phyloP scores from a whole-genome alignment of 2,888 invertebrate species.

The Noctua comes region DNA sequence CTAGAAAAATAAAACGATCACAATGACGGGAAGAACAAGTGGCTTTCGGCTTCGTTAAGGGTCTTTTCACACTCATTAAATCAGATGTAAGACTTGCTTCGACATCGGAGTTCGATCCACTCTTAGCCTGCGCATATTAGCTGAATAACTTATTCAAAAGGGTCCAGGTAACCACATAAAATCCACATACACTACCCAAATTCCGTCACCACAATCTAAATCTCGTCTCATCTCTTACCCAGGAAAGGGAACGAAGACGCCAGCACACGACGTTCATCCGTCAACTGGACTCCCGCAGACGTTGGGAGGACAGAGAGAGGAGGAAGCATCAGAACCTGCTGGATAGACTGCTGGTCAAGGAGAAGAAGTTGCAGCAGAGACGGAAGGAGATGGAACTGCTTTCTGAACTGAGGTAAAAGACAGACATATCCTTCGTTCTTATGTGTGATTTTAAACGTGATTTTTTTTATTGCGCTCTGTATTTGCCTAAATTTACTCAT shows the following conservation, averaged over 20 bases:
- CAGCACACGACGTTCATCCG: slow-evolving; percentile 97
- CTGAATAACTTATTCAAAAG: neutral
- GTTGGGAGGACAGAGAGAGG: slow-evolving; percentile 96
- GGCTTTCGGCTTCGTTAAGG: no score
- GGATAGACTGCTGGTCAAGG: slow-evolving; percentile 95
- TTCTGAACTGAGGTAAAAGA: slow-evolving; percentile 90
- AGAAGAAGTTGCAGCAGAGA: slow-evolving; percentile 94
- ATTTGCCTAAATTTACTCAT: no score
- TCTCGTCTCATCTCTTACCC: slow-evolving; percentile 3
- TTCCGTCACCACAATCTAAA: neutral
- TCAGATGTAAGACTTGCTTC: no score
- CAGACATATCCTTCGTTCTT: no score
- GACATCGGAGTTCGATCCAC: neutral
- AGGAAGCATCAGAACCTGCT: slow-evolving; percentile 94
- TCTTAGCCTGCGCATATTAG: neutral
- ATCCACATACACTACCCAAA: neutral
- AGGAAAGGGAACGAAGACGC: slow-evolving; percentile 96
- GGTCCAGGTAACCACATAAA: neutral
- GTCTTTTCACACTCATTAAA: no score
- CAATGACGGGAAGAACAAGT: no score
- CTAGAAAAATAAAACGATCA: no score
- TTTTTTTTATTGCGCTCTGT: no score
- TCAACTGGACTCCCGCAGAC: slow-evolving; percentile 95
- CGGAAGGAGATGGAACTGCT: slow-evolving; percentile 93
- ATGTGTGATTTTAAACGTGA: no score